A percentile compares a stretch with the other conserved stretches of the same genome.
phyloP scores from a whole-genome alignment of 2,113 vertebrate species.

The Ceyx margarethae region DNA sequence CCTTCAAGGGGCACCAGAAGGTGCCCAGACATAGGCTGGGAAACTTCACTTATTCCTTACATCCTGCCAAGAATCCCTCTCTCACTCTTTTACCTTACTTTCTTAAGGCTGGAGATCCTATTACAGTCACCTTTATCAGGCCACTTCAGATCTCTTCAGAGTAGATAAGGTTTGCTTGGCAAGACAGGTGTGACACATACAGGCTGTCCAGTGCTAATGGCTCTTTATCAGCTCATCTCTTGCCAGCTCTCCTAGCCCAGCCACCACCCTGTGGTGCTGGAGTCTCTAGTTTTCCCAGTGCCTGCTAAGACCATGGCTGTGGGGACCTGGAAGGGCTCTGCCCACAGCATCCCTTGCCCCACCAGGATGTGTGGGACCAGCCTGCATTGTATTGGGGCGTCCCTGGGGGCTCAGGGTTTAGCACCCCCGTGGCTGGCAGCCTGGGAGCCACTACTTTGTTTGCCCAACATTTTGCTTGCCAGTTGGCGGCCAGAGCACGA shows the following conservation, averaged over 20 bases:
- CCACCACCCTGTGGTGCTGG: background rate
- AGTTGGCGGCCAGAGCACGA: background rate
- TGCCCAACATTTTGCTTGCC: background rate
- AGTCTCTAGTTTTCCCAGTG: background rate
- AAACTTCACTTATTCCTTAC: background rate
- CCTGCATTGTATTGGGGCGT: background rate
- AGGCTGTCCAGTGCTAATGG: background rate
- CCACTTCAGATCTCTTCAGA: background rate
- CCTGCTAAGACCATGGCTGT: rapidly evolving
- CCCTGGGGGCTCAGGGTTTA: background rate
- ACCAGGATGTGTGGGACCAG: rapidly evolving
- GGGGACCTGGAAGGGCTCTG: background rate
- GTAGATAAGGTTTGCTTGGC: background rate
- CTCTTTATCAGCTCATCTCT: background rate
- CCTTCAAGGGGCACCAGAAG: background rate
- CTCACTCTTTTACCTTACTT: background rate
- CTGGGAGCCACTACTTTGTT: background rate
- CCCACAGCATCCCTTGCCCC: background rate
- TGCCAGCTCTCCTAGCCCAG: background rate
- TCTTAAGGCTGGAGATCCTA: background rate
- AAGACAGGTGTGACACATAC: background rate
- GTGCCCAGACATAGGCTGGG: background rate
- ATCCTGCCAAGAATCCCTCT: background rate
- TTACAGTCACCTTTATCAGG: background rate
- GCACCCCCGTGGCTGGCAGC: background rate